Percentiles rank a stretch among this genome's conserved stretches.
These are phyloP conservation scores for Montifringilla adamsi DNA, from an alignment of 2,113 vertebrate genomes.

Conservation along the genomic window DNA sequence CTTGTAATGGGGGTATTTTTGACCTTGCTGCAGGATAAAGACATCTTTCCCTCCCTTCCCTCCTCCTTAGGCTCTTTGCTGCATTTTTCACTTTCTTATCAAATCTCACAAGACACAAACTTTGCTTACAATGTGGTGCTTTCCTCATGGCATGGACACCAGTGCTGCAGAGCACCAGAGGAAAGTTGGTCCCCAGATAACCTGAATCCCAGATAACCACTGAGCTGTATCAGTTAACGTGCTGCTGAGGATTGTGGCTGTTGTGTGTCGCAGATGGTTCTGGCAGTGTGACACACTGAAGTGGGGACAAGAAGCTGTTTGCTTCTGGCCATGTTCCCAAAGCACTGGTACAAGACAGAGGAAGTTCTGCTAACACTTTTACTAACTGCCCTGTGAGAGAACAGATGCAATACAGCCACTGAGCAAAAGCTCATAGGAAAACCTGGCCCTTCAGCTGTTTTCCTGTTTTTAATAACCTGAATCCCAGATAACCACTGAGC, in stretches of 20 bases:
- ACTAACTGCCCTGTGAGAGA: too few relatives aligned
- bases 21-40: not conserved
- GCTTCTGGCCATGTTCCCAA: too few relatives aligned
- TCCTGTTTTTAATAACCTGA: too few relatives aligned
- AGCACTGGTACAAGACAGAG: too few relatives aligned
- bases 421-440: too few relatives aligned
- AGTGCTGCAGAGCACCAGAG: not conserved
- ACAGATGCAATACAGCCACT: too few relatives aligned
- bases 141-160: not conserved
- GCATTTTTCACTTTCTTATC: not conserved
- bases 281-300: too few relatives aligned
- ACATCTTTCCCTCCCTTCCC: not conserved
- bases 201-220: not conserved
- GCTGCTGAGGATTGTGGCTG: not conserved
- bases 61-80: not conserved
- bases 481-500: too few relatives aligned
- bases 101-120: not conserved
- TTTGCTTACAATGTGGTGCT: not conserved
- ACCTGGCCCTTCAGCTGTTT: too few relatives aligned
- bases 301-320: too few relatives aligned
- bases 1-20: not conserved
- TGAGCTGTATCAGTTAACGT: not conserved
- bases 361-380: too few relatives aligned
- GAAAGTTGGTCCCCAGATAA: fast-evolving
- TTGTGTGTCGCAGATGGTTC: too few relatives aligned